phyloP scores from a whole-genome alignment of 2,888 invertebrate genomes.

The Dynastes hyllus region DNA sequence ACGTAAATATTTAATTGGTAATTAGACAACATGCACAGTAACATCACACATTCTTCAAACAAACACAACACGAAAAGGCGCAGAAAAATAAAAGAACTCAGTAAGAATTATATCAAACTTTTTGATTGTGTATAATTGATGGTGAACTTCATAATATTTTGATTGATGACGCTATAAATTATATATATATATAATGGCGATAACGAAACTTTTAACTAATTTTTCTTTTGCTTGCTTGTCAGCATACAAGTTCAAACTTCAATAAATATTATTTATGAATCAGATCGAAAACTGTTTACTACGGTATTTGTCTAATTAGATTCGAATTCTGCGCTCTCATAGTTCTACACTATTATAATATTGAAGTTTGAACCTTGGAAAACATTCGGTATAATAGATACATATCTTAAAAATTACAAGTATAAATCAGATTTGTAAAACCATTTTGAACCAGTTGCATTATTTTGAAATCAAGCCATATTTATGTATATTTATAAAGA shows the following conservation, averaged over 20 bases:
- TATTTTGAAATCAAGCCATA: not conserved
- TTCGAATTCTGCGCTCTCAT: too few relatives aligned
- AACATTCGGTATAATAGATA: not conserved
- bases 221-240: slow-evolving; percentile 11
- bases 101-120: not conserved
- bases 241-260: slow-evolving; percentile 7
- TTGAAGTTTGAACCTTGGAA: not conserved
- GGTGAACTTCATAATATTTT: slow-evolving; percentile 2
- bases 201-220: slow-evolving; percentile 12
- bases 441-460: not conserved
- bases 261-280: slow-evolving; percentile 16
- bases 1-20: not conserved
- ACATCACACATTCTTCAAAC: not conserved
- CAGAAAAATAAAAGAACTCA: not conserved
- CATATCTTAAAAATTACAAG: not conserved
- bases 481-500: not conserved
- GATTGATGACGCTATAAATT: not conserved
- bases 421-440: not conserved
- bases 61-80: not conserved
- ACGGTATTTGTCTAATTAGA: not conserved
- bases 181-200: not conserved
- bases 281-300: not conserved
- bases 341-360: not conserved
- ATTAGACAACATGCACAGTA: not conserved
- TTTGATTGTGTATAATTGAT: not conserved